Conservation (phyloP, 2,888 invertebrate genomes). For the Drosophila borealis region DNA sequence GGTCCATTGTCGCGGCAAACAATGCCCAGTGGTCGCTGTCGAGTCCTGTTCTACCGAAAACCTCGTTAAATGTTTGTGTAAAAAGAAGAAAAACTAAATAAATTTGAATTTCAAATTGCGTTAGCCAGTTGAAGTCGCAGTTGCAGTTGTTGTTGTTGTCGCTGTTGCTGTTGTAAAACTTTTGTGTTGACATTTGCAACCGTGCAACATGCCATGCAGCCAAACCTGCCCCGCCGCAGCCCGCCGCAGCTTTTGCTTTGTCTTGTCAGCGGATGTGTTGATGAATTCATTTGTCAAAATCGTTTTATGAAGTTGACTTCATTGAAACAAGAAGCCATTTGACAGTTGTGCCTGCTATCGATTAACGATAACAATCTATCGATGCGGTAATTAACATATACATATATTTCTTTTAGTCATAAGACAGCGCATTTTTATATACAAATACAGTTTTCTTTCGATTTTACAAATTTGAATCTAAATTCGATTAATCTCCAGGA, state of each 20-base stretch:
- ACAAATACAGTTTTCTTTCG: no score
- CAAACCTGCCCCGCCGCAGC: neutral
- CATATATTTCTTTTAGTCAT: no score
- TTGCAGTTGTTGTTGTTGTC: constrained; percentile 9
- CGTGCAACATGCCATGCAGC: constrained; percentile 44
- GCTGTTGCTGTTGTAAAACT: constrained; percentile 44
- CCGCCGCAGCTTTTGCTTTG: neutral
- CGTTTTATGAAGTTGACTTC: constrained; percentile 64
- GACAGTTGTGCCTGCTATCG: neutral
- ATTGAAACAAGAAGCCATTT: constrained; percentile 46
- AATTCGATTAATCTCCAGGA: no score
- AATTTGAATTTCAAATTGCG: constrained; percentile 76
- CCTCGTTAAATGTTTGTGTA: constrained; percentile 63
- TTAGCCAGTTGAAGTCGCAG: constrained; percentile 46
- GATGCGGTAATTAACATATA: neutral
- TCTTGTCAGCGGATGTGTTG: constrained; percentile 81
- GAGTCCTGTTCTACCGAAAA: constrained; percentile 56
- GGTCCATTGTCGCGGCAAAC: constrained; percentile 42
- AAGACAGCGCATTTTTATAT: no score
- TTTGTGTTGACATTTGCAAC: constrained; percentile 62
- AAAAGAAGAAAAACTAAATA: constrained; percentile 17
- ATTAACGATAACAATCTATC: neutral
- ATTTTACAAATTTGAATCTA: no score
- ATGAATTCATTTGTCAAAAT: constrained; percentile 82
- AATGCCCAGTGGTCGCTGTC: constrained; percentile 36